Conservation (phyloP, 2,888 invertebrate genomes). For the Eupithecia insigniata region DNA sequence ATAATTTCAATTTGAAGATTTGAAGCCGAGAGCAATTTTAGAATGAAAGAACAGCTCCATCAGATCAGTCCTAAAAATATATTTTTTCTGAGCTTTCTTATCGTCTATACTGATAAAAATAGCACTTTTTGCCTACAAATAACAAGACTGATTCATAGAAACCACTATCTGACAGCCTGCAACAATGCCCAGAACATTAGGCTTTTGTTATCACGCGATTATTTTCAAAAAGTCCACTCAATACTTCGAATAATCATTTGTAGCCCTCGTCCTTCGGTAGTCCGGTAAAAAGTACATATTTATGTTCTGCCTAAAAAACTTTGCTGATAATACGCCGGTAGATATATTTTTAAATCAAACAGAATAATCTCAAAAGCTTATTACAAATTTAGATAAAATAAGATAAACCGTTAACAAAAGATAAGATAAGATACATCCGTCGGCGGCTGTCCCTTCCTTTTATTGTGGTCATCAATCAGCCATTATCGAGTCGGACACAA, state of each 20-base stretch:
- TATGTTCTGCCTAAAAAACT: background rate
- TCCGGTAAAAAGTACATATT: no score
- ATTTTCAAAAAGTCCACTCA: background rate
- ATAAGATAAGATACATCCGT: conserved; percentile 38
- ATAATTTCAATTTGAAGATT: no score
- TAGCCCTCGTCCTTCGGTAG: no score
- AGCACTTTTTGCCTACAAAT: background rate
- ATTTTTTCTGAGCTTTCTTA: background rate
- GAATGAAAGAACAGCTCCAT: no score
- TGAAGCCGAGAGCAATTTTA: no score
- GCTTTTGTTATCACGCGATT: background rate
- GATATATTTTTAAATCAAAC: conserved; percentile 5
- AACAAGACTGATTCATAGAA: background rate
- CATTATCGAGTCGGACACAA: conserved; percentile 39
- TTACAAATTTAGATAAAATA: conserved; percentile 35
- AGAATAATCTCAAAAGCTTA: conserved; percentile 31
- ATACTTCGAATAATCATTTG: background rate
- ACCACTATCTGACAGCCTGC: background rate
- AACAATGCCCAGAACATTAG: background rate
- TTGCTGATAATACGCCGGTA: background rate
- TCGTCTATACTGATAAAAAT: background rate
- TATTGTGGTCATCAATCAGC: conserved; percentile 41
- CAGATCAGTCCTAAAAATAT: no score
- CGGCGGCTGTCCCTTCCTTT: conserved; percentile 36
- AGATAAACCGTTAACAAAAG: conserved; percentile 26